These are phyloP conservation scores for Meandrusa payeni DNA, from an alignment of 2,888 invertebrate species.

Conservation along the genomic window DNA sequence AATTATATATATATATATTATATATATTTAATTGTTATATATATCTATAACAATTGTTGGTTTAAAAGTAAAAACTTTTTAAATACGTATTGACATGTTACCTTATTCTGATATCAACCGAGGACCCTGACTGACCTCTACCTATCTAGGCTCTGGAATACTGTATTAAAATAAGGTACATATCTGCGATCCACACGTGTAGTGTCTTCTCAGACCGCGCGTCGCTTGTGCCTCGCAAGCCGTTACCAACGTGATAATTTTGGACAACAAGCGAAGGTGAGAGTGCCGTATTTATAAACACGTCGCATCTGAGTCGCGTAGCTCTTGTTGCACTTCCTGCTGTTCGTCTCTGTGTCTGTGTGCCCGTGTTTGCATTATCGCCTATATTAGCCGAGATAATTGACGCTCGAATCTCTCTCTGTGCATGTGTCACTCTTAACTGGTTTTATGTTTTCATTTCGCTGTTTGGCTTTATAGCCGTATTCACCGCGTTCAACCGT, in stretches of 20 bases:
- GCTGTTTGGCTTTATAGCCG: slow-evolving; percentile 1
- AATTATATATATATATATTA: too few species aligned
- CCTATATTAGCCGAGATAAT: slow-evolving; percentile 23
- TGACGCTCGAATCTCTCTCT: slow-evolving; percentile 22
- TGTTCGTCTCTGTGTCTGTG: slow-evolving; percentile 32
- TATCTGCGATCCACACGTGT: too few species aligned
- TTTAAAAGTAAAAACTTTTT: too few species aligned
- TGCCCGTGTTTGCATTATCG: slow-evolving; percentile 28
- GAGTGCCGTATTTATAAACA: slow-evolving; percentile 64
- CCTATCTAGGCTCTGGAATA: too few species aligned
- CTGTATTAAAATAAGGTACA: too few species aligned
- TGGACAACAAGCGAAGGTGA: slow-evolving; percentile 70
- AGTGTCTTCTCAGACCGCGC: too few species aligned
- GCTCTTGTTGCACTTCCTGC: slow-evolving; percentile 56
- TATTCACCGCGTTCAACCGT: too few species aligned
- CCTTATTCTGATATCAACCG: too few species aligned
- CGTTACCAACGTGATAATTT: slow-evolving; percentile 58
- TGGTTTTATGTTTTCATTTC: slow-evolving; percentile 12
- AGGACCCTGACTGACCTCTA: too few species aligned
- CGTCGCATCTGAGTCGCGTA: slow-evolving; percentile 42
- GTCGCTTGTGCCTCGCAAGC: slow-evolving; percentile 27
- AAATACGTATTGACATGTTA: too few species aligned
- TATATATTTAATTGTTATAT: too few species aligned
- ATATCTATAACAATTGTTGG: too few species aligned
- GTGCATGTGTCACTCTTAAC: slow-evolving; percentile 19